Conservation (phyloP, 2,797 vertebrate genomes). For the Poeciliopsis paucimaculata region DNA sequence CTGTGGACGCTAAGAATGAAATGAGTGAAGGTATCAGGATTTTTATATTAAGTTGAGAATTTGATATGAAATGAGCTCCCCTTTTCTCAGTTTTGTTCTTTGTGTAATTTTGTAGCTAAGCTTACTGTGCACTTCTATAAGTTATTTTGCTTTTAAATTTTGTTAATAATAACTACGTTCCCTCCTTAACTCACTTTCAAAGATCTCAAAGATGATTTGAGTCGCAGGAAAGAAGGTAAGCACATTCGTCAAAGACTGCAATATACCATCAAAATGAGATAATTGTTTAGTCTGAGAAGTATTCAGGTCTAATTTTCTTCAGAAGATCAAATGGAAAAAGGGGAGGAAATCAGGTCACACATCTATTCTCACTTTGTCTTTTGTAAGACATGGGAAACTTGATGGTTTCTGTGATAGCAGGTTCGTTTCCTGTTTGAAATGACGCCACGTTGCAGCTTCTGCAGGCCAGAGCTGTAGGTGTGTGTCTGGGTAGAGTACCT, state of each 20-base stretch:
- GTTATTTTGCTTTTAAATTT: neutral
- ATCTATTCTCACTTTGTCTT: conserved; percentile 13
- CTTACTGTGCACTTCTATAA: neutral
- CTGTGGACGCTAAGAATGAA: neutral
- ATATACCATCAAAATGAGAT: neutral
- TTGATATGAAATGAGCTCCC: neutral
- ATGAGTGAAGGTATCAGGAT: neutral
- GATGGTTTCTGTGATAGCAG: conserved; percentile 5
- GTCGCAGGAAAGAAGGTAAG: neutral
- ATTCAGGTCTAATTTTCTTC: neutral
- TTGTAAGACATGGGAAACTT: conserved; percentile 10
- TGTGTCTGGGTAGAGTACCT: neutral
- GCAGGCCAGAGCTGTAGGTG: neutral
- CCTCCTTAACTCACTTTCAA: neutral
- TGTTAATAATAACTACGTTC: neutral
- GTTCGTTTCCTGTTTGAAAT: conserved; percentile 42
- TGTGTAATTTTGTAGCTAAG: neutral
- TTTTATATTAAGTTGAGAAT: neutral
- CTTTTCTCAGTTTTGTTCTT: neutral
- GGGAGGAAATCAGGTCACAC: conserved; percentile 1
- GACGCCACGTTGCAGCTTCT: conserved; percentile 2
- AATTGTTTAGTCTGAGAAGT: neutral
- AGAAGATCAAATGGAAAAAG: neutral
- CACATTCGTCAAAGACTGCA: neutral
- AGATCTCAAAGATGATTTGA: neutral